Base-by-base conservation (phyloP, 2,113 vertebrate genomes). In the Eolophus roseicapilla region DNA sequence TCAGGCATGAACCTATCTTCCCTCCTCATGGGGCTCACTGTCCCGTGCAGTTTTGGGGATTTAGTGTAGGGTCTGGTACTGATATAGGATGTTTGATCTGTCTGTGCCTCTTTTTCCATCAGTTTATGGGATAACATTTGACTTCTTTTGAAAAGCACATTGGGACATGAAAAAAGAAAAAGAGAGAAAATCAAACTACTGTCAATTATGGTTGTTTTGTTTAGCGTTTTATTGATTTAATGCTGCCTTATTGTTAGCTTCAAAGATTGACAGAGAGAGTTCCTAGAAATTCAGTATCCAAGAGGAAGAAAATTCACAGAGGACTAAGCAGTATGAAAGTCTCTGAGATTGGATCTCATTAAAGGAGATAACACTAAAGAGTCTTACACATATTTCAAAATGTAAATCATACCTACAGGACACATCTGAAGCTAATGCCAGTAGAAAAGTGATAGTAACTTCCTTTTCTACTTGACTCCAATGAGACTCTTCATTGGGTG, bases 341-440 rank as follows among this genome's bases (percentile, higher is more conserved):
- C 37, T 85, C 52, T 43, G 62, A 95, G 63, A 85, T 39, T 52
- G 49, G 25, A 46, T 84, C 65, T 79, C 87, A 43, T 86, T 96
- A 87, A 84, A 90, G 57, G 37, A 93, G 23, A 68, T 27, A 33
- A 60, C 49, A 79, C 50, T 73, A 39, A 74, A 86, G 31, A 65
- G 41, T 53, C n/a, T 84, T 93, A 67, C 5, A 69, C 59, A 73
- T 82, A 50, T 94, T 94, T 92, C 63, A 79, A 79, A 96, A 82
- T 67, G 78, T 93, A 94, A 93, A 74, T 95, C 83, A 69, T 65
- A 79, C 95, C 95, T 94, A 91, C 10, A 75, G 86, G 84, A 96
- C 53, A 82, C 70, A 85, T 95, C 52, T 93, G 67, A 93, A 95
- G 71, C 49, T 96, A 95, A 95, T 93, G 77, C 71, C 92, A 76